Evolutionary conservation across 2,797 vertebrate genomes (phyloP), one percentile per base, ranked within the genome.

Genomic region (Bradypodion ventrale): DNA sequence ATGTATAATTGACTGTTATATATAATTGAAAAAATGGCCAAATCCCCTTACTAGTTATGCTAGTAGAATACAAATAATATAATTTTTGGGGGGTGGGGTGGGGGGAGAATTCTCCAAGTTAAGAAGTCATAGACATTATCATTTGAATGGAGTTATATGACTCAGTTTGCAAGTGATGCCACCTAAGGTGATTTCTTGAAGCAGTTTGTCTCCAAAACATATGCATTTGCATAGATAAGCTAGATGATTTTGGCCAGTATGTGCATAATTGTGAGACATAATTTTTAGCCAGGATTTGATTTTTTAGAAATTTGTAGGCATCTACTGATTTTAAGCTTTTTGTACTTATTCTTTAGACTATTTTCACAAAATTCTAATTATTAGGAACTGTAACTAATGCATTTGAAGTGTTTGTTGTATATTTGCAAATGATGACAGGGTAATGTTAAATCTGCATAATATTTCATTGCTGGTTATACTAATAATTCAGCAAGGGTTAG

Each of bases 381-480:
- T 81, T 81, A 44, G 16, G 52, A 49, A 25, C 29, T 65, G 15
- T 74, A 75, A 42, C 74, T 63, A 75, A 73, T 23, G 7, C 35
- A n/a, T 13, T 32, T 79, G 42, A n/a, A 82, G 65, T 49, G 23
- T 21, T 35, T 46, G 29, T 37, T 82, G 12, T 27, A 10, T 35
- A 52, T 68, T 79, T 79, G 68, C 68, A 68, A 65, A 68, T 27
- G 59, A 40, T 13, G 60, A 42, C 59, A 62, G 70, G 32, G 8
- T 63, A 40, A 63, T 29, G 9, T 82, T 49, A 63, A 73, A 46
- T 63, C 56, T 73, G 70, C 3, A 25, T 80, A 40, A 81, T 15
- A 69, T 37, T 49, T 74, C 19, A 35, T 72, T 82, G 32, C 62
- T 82, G 37, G 70, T 62, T 44, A 82, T 82, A 73, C 29, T 73